phyloP scores from a whole-genome alignment of 2,797 vertebrate species.

The Tapirus indicus region DNA sequence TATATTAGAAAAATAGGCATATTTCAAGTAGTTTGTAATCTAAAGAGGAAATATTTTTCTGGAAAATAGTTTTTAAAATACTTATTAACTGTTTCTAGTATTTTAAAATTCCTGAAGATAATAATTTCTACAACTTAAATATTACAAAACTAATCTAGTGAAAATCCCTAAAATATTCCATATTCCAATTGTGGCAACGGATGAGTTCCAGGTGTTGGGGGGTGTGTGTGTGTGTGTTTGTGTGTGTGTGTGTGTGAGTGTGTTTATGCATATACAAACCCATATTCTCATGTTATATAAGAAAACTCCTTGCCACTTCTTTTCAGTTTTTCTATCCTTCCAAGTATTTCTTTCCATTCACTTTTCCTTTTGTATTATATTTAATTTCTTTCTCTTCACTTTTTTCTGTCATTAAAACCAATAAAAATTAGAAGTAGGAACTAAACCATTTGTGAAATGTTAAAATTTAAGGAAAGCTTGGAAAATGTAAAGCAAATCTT shows the following conservation, averaged over 20 bases:
- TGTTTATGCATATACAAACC: background rate
- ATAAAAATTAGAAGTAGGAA: background rate
- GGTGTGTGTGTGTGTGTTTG: background rate
- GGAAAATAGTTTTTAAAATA: background rate
- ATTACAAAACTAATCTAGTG: background rate
- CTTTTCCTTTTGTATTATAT: background rate
- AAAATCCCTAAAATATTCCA: background rate
- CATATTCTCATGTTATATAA: background rate
- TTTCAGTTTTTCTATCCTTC: background rate
- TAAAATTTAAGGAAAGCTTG: slow-evolving; percentile 10
- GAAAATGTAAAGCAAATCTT: slow-evolving; percentile 30
- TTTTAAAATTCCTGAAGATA: background rate
- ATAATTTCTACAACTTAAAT: background rate
- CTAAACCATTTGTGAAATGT: background rate
- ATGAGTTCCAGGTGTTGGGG: background rate
- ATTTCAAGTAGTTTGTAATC: slow-evolving; percentile 27
- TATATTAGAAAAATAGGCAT: background rate
- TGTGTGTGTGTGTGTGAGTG: background rate
- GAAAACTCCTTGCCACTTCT: background rate
- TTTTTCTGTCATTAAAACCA: slow-evolving; percentile 30
- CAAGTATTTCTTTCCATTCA: background rate
- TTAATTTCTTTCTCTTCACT: background rate
- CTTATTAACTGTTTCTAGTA: background rate
- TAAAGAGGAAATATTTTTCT: slow-evolving; percentile 26
- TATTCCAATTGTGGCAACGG: background rate